These are phyloP conservation scores for Eupeodes corollae DNA, from an alignment of 1,140 invertebrate genomes.

Conservation along the genomic window DNA sequence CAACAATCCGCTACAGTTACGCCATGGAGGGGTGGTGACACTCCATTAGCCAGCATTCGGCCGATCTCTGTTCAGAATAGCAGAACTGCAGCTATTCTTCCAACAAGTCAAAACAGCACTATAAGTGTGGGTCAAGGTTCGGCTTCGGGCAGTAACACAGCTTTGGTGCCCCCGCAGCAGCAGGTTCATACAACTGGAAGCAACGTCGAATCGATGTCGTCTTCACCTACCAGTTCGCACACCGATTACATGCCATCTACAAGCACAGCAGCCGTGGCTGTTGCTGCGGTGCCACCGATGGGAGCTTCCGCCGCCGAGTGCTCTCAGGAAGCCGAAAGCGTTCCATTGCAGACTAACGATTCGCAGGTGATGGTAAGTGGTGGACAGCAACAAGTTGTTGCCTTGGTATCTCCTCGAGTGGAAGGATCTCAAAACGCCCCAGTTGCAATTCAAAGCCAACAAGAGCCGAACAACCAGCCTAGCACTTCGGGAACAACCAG, in stretches of 20 bases:
- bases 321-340: constrained; percentile 35
- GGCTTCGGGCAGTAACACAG: constrained; percentile 38
- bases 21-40: constrained; percentile 54
- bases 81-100: constrained; percentile 67
- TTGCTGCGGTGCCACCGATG: constrained; percentile 40
- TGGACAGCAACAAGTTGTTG: constrained; percentile 53
- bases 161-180: constrained; percentile 50
- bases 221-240: constrained; percentile 48
- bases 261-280: constrained; percentile 45
- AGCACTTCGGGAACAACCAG: constrained; percentile 32
- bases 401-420: constrained; percentile 59
- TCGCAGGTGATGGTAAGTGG: constrained; percentile 30
- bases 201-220: constrained; percentile 43
- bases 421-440: constrained; percentile 39
- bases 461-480: constrained; percentile 38
- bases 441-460: constrained; percentile 28
- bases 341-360: constrained; percentile 30
- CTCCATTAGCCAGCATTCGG: constrained; percentile 79
- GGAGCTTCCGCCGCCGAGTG: constrained; percentile 33
- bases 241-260: constrained; percentile 61
- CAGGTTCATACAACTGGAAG: constrained; percentile 47
- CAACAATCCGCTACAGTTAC: constrained; percentile 45
- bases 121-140: constrained; percentile 17
- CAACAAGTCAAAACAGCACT: constrained; percentile 44
- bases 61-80: constrained; percentile 69